These are phyloP conservation scores for Sternotherus odoratus DNA, from an alignment of 2,797 vertebrate genomes.

Conservation along the genomic window DNA sequence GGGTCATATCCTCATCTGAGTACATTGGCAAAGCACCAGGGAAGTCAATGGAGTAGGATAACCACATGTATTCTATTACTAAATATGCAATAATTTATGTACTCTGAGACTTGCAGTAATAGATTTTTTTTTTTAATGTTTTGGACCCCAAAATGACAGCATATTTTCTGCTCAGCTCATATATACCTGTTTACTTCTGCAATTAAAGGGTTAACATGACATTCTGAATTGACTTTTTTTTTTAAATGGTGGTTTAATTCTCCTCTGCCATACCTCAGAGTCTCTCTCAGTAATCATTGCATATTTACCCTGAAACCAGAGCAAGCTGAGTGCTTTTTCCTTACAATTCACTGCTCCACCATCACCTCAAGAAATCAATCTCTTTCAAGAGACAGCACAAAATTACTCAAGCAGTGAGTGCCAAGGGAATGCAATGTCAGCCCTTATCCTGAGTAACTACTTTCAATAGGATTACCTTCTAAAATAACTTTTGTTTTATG, in stretches of 20 bases:
- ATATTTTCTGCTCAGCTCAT: not conserved
- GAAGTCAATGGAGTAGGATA: not conserved
- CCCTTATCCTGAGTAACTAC: not conserved
- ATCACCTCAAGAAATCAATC: not conserved
- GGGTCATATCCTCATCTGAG: not conserved
- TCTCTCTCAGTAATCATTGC: not conserved
- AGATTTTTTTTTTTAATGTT: not conserved
- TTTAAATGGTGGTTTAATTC: not conserved
- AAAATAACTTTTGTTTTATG: not conserved
- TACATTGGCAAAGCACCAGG: not conserved
- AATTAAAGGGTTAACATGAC: not conserved
- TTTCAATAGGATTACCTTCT: slow-evolving; percentile 20
- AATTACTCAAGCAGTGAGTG: not conserved
- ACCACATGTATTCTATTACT: not conserved
- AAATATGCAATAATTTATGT: not conserved
- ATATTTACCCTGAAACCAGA: not conserved
- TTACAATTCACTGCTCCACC: not conserved
- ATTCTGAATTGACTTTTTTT: no score
- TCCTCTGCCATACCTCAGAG: not conserved
- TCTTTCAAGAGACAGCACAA: not conserved
- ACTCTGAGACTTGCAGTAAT: not conserved
- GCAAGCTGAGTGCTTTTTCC: not conserved
- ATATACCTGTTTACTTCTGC: not conserved
- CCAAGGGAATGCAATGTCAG: not conserved
- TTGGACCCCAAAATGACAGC: not conserved